Evolutionary conservation across 2,113 vertebrate species (phyloP), one percentile per base, ranked within the genome.

Genomic region (Microtus ochrogaster): DNA sequence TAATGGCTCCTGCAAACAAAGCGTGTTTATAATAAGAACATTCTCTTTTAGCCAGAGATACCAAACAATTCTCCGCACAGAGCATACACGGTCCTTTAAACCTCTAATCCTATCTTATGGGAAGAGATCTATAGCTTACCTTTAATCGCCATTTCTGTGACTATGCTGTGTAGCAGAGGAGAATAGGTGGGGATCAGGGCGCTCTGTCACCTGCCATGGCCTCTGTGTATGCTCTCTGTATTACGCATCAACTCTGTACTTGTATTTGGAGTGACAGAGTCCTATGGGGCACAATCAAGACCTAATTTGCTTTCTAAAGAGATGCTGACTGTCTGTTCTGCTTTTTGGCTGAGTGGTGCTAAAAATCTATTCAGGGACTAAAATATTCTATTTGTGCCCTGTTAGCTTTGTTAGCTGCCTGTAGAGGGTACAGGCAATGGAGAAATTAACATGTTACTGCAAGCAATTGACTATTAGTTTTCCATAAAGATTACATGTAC

Each of bases 281-380:
- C 91, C 92, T 58, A 41, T 49, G 39, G 81, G 96, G 84, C 36
- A 89, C 94, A 97, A 96, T 96, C 93, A 97, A 95, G 74, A 70
- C 74, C 65, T 94, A 97, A 97, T 93, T 66, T 95, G 63, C 88
- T 91, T 96, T 90, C 85, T 93, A 93, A 86, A 85, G 90, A 96
- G 44, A 96, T 93, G 79, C 61, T 17, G 81, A 65, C 77, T 92
- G 70, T 12, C 55, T 93, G 41, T 73, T 94, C 52, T 94, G 41
- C 49, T 66, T 93, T 93, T 95, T 90, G 90, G 17, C 52, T 65
- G 77, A 93, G 82, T 78, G 33, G 47, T 92, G 79, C 90, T 95
- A 90, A 96, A 85, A 95, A 85, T 89, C 39, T 52, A 70, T 86
- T 92, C 33, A 28, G 79, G 44, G 83, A 83, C 63, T 93, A 95